A percentile compares a stretch with the other conserved stretches of the same genome.
Evolutionary conservation across 1,140 invertebrate species (phyloP).

Genomic region (Eufriesea mexicana): DNA sequence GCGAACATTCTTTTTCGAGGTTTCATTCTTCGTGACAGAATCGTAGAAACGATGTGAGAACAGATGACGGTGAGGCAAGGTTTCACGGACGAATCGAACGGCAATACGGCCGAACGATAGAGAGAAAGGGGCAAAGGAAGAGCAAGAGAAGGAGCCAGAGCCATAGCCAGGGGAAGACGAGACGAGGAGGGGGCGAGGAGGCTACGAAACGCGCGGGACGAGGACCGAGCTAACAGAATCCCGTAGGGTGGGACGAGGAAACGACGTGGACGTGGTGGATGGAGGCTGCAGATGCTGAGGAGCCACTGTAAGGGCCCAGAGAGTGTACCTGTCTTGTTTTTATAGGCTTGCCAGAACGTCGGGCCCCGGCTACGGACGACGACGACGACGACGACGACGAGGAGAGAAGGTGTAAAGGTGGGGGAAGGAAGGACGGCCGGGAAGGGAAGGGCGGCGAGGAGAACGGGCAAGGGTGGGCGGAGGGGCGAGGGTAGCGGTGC

Average conservation of each 20-base stretch:
- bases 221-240: slow-evolving; percentile 47
- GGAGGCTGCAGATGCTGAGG: slow-evolving; percentile 75
- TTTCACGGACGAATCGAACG: slow-evolving; percentile 65
- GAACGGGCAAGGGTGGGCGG: slow-evolving; percentile 59
- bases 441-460: slow-evolving; percentile 49
- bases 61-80: slow-evolving; percentile 63
- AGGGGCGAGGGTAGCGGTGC: slow-evolving; percentile 74
- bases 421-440: slow-evolving; percentile 61
- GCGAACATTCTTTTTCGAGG: slow-evolving; percentile 65
- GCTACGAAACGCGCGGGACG: slow-evolving; percentile 48
- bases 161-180: slow-evolving; percentile 30
- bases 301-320: slow-evolving; percentile 80
- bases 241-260: slow-evolving; percentile 49
- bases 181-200: slow-evolving; percentile 37
- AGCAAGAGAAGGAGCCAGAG: slow-evolving; percentile 29
- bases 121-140: slow-evolving; percentile 19
- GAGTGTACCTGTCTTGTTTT: slow-evolving; percentile 83
- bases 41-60: slow-evolving; percentile 70
- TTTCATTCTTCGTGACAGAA: slow-evolving; percentile 66
- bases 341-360: slow-evolving; percentile 80
- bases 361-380: slow-evolving; percentile 65
- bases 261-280: slow-evolving; percentile 54
- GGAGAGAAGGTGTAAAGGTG: slow-evolving; percentile 61
- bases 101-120: slow-evolving; percentile 50
- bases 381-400: slow-evolving; percentile 44